phyloP scores from a whole-genome alignment of 2,888 invertebrate genomes.

The Byasa hedistus region DNA sequence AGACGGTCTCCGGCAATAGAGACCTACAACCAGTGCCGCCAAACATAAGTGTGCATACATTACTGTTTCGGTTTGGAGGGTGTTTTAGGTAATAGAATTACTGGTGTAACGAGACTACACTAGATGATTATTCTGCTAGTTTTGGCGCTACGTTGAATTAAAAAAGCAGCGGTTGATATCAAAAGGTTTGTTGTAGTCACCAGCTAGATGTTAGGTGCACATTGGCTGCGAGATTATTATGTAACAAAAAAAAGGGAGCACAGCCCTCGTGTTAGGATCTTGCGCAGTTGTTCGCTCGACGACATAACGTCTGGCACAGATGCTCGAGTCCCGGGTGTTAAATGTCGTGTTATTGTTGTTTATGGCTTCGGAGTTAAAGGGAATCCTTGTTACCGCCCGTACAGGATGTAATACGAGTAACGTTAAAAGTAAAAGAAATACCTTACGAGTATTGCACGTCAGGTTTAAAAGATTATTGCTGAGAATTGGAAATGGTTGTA shows the following conservation, averaged over 20 bases:
- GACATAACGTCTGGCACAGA: not conserved
- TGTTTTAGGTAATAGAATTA: no score
- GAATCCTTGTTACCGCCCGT: conserved; percentile 12
- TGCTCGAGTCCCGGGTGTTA: conserved; percentile 6
- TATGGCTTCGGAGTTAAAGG: conserved; percentile 19
- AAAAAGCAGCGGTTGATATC: no score
- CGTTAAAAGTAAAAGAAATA: not conserved
- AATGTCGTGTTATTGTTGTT: conserved; percentile 26
- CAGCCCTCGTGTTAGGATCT: not conserved
- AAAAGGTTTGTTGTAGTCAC: no score
- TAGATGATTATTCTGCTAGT: no score
- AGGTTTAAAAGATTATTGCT: not conserved
- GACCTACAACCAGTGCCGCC: no score
- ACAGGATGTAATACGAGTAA: conserved; percentile 10
- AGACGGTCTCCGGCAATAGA: no score
- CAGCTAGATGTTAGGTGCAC: no score
- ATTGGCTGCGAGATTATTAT: no score
- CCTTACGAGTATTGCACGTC: not conserved
- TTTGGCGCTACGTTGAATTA: no score
- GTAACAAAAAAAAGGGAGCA: not conserved
- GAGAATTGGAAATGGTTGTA: not conserved
- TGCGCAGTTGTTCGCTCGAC: not conserved
- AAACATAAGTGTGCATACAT: no score
- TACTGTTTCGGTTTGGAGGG: no score
- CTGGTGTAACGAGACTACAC: no score